Base-by-base conservation (phyloP, 1,140 invertebrate species). In the Drosophila carrolli region DNA sequence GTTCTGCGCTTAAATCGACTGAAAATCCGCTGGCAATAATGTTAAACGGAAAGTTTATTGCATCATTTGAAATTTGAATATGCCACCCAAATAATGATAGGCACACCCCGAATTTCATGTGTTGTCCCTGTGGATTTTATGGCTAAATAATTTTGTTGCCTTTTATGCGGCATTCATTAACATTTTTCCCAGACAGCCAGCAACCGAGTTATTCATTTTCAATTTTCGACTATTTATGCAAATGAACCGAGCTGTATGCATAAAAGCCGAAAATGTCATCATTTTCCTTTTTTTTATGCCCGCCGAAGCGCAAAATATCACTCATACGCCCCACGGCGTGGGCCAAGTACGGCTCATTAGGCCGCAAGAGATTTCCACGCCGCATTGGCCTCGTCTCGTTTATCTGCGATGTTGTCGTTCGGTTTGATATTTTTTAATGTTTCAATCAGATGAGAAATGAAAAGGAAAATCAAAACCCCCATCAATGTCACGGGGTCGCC, bases 211-310 rank as follows among this genome's bases (percentile, higher is more conserved):
- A 88, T 86, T 82, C 79, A 83, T 86, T 83, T 86, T 88, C 83
- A 86, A 88, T 86, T 88, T 86, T 86, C 79, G 83, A 88, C 83
- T 83, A 79, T 86, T 86, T 86, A 86, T 86, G 83, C 79, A 86
- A 88, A 86, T 82, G 81, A 82, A 67, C 56, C 54, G 41, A 58
- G 16, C 73, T 72, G 86, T 88, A 86, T 86, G 79, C 83, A 88
- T 86, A 86, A 86, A 86, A 83, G 71, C 74, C 37, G 48, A 82
- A 86, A 88, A 86, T 86, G 79, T 82, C 83, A 88, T 83, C 84
- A 75, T 78, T 78, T 63, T 81, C 43, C 50, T 41, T 58, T 67
- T 70, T 71, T 71, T 71, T 48, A 58, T 71, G 67, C 44, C 41
- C 44, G 78, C 63, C 68, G 75, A 78, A 82, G 82, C 82, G 82